Evolutionary conservation across 2,797 vertebrate genomes (phyloP).

Genomic region (Darevskia mixta): DNA sequence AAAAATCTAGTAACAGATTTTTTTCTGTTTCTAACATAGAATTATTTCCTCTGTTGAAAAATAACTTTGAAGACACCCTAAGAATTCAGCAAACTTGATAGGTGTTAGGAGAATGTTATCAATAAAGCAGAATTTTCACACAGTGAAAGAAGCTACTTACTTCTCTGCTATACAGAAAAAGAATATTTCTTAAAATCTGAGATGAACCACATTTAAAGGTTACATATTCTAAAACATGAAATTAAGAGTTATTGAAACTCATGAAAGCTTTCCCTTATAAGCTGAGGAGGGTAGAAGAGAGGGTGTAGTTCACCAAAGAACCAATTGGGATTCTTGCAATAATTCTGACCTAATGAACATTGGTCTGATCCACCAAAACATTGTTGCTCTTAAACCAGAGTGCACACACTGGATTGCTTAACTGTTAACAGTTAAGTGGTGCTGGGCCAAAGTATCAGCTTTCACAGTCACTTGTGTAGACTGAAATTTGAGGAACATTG

Average conservation of each 20-base stretch:
- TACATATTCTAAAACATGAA: not conserved
- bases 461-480: not conserved
- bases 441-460: no score
- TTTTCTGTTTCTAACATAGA: not conserved
- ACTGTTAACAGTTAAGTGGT: not conserved
- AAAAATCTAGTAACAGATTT: not conserved
- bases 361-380: not conserved
- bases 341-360: not conserved
- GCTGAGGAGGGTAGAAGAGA: no score
- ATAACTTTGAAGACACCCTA: not conserved
- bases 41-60: not conserved
- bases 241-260: not conserved
- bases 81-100: not conserved
- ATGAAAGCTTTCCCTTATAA: not conserved
- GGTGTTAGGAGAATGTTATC: not conserved
- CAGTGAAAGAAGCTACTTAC: not conserved
- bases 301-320: not conserved
- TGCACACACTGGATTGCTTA: no score
- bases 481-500: not conserved
- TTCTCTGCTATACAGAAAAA: not conserved
- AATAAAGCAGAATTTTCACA: not conserved
- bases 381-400: not conserved
- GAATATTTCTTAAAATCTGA: not conserved
- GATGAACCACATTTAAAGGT: not conserved
- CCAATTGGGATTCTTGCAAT: not conserved